A percentile compares a stretch with the other conserved stretches of the same genome.
These are phyloP conservation scores for Nothocercus nigrocapillus DNA, from an alignment of 2,113 vertebrate species.

Conservation along the genomic window DNA sequence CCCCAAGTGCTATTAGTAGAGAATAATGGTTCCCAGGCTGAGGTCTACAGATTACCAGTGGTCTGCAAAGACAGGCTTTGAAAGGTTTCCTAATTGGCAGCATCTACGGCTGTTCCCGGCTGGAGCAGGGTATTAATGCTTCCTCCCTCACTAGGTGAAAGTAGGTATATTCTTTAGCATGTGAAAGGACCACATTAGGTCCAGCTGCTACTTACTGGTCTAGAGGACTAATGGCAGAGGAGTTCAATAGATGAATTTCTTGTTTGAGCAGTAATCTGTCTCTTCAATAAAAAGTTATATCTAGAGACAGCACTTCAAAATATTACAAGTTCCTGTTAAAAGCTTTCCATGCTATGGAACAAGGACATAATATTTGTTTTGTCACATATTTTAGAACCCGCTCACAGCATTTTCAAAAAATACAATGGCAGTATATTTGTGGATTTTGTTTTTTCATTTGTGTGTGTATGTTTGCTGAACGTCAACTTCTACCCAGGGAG, in stretches of 20 bases:
- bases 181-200: background rate
- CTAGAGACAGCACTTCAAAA: conserved; percentile 1
- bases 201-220: background rate
- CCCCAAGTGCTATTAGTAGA: conserved; percentile 46
- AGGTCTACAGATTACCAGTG: conserved; percentile 36
- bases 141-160: background rate
- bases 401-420: background rate
- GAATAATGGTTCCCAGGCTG: conserved; percentile 39
- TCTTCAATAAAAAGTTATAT: background rate
- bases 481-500: conserved; percentile 39
- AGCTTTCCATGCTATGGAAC: background rate
- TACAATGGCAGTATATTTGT: background rate
- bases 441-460: background rate
- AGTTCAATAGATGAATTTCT: background rate
- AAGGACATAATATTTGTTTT: background rate
- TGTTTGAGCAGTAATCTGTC: background rate
- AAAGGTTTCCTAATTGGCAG: conserved; percentile 56
- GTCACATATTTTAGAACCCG: background rate
- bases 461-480: conserved; percentile 44
- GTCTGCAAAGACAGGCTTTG: conserved; percentile 41
- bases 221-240: background rate
- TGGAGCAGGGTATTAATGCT: background rate
- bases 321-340: background rate
- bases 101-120: background rate
- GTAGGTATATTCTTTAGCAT: background rate